Conservation (phyloP, 2,113 vertebrate species). For the Aegotheles bennettii region DNA sequence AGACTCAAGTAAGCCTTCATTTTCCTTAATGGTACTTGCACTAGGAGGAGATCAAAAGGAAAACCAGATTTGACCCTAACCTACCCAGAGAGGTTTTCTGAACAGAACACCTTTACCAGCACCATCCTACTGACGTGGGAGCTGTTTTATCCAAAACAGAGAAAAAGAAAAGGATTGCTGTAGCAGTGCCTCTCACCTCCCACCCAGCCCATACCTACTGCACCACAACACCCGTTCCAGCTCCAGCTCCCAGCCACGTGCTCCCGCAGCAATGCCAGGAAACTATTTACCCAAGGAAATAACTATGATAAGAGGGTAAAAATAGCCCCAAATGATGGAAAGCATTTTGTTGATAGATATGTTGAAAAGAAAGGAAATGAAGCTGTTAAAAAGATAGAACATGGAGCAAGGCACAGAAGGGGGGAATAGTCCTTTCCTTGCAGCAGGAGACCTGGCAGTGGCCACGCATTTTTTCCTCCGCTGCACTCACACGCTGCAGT, state of each 20-base stretch:
- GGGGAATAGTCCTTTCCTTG: neutral
- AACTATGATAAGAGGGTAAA: slow-evolving; percentile 80
- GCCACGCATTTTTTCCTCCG: neutral
- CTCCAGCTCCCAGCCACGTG: slow-evolving; percentile 14
- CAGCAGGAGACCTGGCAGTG: neutral
- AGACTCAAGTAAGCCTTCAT: no score
- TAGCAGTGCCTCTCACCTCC: neutral
- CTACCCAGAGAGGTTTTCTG: no score
- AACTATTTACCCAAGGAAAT: slow-evolving; percentile 77
- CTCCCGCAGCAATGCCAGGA: slow-evolving; percentile 70
- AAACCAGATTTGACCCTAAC: no score
- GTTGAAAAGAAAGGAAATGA: slow-evolving; percentile 72
- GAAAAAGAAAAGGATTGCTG: neutral
- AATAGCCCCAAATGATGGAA: slow-evolving; percentile 76
- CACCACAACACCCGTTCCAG: neutral
- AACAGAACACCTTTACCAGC: neutral
- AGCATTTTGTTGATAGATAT: slow-evolving; percentile 51
- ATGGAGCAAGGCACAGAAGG: neutral
- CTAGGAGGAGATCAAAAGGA: no score
- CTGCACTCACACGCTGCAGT: neutral
- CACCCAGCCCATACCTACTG: neutral
- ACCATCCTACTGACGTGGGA: neutral
- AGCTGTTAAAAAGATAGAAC: slow-evolving; percentile 63
- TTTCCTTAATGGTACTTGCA: no score
- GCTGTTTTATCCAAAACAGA: neutral